These are phyloP conservation scores for Leptocoma aspasia DNA, from an alignment of 2,113 vertebrate genomes.

Conservation along the genomic window DNA sequence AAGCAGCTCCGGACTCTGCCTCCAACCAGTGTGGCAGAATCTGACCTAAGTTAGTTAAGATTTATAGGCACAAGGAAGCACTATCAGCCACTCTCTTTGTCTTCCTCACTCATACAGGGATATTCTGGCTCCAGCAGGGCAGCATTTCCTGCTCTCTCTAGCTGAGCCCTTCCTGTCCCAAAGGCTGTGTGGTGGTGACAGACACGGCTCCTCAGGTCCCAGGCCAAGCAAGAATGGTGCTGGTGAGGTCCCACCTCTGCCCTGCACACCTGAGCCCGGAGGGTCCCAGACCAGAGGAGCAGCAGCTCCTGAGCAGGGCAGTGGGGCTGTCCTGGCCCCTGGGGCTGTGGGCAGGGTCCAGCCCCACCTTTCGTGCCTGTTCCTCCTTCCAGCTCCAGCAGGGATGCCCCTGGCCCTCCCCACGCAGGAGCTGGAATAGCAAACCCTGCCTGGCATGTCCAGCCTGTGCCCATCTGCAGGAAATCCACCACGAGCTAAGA, in stretches of 20 bases:
- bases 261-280: neutral
- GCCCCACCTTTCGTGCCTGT: rapidly evolving
- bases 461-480: neutral
- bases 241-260: neutral
- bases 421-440: neutral
- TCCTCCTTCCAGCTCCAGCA: neutral
- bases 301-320: neutral
- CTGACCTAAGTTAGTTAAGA: neutral
- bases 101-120: neutral
- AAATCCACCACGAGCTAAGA: neutral
- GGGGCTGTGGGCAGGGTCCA: neutral
- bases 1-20: neutral
- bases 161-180: neutral
- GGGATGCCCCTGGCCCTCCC: neutral
- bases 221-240: rapidly evolving
- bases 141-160: neutral
- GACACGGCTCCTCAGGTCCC: rapidly evolving
- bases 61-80: neutral
- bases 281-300: neutral
- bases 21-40: neutral
- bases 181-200: neutral
- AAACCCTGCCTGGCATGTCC: neutral
- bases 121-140: neutral
- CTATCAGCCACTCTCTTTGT: neutral
- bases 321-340: neutral